Conservation (phyloP, 2,888 invertebrate species). For the Aquatica leii region DNA sequence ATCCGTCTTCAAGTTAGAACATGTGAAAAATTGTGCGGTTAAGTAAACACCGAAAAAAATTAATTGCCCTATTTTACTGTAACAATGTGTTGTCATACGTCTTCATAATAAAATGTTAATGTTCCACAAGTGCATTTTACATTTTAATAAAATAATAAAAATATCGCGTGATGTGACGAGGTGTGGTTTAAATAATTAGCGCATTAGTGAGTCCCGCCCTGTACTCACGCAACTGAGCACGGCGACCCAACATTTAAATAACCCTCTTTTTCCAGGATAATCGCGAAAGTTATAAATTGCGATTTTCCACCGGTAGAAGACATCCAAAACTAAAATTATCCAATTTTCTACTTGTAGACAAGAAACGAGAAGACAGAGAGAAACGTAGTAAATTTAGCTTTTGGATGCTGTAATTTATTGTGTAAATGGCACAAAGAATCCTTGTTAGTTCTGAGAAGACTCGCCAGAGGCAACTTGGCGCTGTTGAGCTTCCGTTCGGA, state of each 20-base stretch:
- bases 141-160: slow-evolving; percentile 38
- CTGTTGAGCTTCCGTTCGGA: slow-evolving; percentile 52
- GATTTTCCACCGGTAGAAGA: no score
- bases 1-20: neutral
- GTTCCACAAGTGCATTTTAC: slow-evolving; percentile 23
- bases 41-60: neutral
- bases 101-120: neutral
- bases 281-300: slow-evolving; percentile 5
- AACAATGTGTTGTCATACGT: neutral
- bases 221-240: slow-evolving; percentile 45
- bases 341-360: neutral
- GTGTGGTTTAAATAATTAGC: slow-evolving; percentile 51
- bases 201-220: slow-evolving; percentile 50
- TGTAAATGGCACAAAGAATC: slow-evolving; percentile 57
- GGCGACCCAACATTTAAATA: slow-evolving; percentile 23
- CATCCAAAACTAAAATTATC: neutral
- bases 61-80: neutral
- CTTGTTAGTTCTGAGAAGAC: slow-evolving; percentile 58
- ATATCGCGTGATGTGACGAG: slow-evolving; percentile 42
- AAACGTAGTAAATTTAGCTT: slow-evolving; percentile 27
- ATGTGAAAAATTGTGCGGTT: neutral
- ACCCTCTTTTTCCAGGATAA: slow-evolving; percentile 20
- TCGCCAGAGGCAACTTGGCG: slow-evolving; percentile 46
- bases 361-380: neutral
- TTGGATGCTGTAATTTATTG: slow-evolving; percentile 45